A percentile compares a stretch with the other conserved stretches of the same genome.
Evolutionary conservation across 92 coral and sea anemone genomes (phyloP).

Genomic region (Galaxea fascicularis): DNA sequence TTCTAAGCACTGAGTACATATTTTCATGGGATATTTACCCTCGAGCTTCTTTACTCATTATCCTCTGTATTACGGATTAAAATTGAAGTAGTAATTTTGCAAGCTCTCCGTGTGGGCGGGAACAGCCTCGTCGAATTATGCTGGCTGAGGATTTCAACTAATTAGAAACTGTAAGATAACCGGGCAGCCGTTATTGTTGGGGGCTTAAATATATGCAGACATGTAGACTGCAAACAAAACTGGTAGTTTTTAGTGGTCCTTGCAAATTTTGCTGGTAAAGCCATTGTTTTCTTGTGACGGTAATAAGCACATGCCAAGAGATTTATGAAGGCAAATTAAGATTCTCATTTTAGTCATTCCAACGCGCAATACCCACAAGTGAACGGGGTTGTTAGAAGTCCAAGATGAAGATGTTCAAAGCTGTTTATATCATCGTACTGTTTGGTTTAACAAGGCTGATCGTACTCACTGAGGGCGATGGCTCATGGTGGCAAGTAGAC

Average conservation of each 20-base stretch:
- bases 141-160: conserved; percentile 66
- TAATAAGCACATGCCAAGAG: conserved; percentile 73
- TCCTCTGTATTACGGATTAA: conserved; percentile 44
- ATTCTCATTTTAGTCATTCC: conserved; percentile 40
- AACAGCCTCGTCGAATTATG: conserved; percentile 66
- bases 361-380: conserved; percentile 34
- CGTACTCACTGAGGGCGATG: conserved; percentile 47
- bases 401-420: conserved; percentile 28
- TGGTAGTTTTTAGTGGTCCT: conserved; percentile 79
- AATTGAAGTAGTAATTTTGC: conserved; percentile 24
- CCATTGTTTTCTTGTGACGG: conserved; percentile 81
- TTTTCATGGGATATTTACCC: conserved; percentile 51
- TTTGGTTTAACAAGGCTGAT: conserved; percentile 54
- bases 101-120: conserved; percentile 56
- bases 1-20: conserved; percentile 35
- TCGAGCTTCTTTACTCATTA: conserved; percentile 22
- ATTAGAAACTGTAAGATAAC: conserved; percentile 81
- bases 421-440: conserved; percentile 31
- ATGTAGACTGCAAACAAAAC: conserved; percentile 72
- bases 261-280: conserved; percentile 69
- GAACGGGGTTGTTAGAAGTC: conserved; percentile 29
- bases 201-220: conserved; percentile 78
- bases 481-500: conserved; percentile 81
- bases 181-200: conserved; percentile 61
- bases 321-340: conserved; percentile 64